Evolutionary conservation across 2,797 vertebrate genomes (phyloP).

Genomic region (Amblyopsis hoosieri): DNA sequence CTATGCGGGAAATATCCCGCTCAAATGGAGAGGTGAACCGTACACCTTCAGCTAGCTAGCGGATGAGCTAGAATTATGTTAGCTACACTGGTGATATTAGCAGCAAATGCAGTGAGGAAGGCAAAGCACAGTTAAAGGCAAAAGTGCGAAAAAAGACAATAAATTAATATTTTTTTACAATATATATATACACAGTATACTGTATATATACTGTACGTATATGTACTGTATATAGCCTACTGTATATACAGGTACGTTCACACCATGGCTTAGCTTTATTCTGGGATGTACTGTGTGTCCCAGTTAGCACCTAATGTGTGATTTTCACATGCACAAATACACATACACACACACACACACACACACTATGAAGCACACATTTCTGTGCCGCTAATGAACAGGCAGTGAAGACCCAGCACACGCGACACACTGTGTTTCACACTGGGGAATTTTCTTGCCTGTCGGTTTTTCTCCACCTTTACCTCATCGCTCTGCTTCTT

Average conservation of each 20-base stretch:
- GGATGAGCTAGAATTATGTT: too few relatives aligned
- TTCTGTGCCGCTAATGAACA: constrained; percentile 60
- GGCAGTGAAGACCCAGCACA: constrained; percentile 16
- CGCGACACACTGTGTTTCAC: constrained; percentile 26
- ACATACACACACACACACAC: constrained; percentile 22
- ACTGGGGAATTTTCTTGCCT: constrained; percentile 50
- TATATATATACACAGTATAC: constrained; percentile 1
- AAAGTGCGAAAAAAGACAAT: constrained; percentile 36
- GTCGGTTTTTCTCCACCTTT: constrained; percentile 37
- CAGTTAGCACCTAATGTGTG: constrained; percentile 44
- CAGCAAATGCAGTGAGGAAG: constrained; percentile 45
- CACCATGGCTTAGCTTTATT: constrained; percentile 50
- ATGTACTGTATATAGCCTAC: too few relatives aligned
- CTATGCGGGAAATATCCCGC: too few relatives aligned
- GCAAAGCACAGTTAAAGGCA: constrained; percentile 44
- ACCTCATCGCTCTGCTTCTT: constrained; percentile 19
- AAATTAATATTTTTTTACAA: constrained; percentile 18
- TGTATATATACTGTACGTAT: constrained; percentile 14
- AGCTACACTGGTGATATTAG: constrained; percentile 17
- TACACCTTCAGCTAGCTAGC: too few relatives aligned
- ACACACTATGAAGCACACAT: constrained; percentile 1
- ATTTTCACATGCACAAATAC: background rate
- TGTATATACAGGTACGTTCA: constrained; percentile 19
- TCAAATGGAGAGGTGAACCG: too few relatives aligned
- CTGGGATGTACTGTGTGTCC: constrained; percentile 27